Evolutionary conservation across 1,140 invertebrate species (phyloP).

Genomic region (Agrilus planipennis): DNA sequence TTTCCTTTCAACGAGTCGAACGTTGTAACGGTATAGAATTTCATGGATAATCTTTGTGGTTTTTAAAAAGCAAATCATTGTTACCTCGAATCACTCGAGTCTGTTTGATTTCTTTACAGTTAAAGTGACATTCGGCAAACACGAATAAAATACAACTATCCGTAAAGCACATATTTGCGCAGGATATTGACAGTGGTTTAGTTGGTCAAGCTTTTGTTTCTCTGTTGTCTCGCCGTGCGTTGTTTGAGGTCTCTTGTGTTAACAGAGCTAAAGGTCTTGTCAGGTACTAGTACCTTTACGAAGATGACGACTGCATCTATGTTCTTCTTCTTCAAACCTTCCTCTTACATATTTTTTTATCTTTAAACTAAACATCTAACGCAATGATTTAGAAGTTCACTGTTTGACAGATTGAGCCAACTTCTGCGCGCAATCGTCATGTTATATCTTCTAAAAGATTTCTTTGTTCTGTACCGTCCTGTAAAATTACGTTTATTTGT

Average conservation of each 20-base stretch:
- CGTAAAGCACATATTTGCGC: slow-evolving; percentile 28
- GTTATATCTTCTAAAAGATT: too few relatives aligned
- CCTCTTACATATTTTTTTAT: too few relatives aligned
- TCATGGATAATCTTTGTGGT: slow-evolving; percentile 6
- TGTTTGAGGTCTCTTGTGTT: slow-evolving; percentile 15
- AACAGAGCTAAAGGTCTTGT: slow-evolving; percentile 2
- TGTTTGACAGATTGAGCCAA: too few relatives aligned
- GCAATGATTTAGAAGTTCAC: too few relatives aligned
- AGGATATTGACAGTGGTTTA: slow-evolving; percentile 26
- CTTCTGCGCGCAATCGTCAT: too few relatives aligned
- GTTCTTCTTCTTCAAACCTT: too few relatives aligned
- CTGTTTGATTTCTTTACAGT: slow-evolving; percentile 28
- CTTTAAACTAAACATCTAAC: too few relatives aligned
- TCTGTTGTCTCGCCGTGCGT: slow-evolving; percentile 13
- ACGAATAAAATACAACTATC: slow-evolving; percentile 30
- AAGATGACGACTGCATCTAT: too few relatives aligned
- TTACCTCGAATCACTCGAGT: slow-evolving; percentile 16
- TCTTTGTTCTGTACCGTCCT: too few relatives aligned
- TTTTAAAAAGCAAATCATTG: slow-evolving; percentile 6
- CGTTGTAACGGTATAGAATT: slow-evolving; percentile 4
- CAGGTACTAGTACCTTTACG: too few relatives aligned
- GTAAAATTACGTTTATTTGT: too few relatives aligned
- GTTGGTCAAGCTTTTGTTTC: slow-evolving; percentile 18
- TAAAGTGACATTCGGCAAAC: slow-evolving; percentile 28
- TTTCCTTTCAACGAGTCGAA: background rate